Percentiles rank a stretch among this genome's conserved stretches.
phyloP scores from a whole-genome alignment of 2,888 invertebrate species.

The Synanthedon myopaeformis region DNA sequence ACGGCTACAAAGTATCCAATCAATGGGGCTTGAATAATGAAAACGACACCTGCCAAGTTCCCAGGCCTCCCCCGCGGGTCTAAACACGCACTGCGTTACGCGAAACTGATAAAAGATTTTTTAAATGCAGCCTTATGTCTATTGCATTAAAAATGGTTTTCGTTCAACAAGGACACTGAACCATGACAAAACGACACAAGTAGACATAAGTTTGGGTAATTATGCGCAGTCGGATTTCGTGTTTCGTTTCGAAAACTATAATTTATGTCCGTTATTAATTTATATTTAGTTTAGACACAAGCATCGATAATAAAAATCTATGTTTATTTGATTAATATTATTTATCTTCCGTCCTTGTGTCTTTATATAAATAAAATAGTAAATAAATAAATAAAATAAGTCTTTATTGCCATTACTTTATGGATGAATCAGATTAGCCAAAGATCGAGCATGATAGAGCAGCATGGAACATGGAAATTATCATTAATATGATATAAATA shows the following conservation, averaged over 20 bases:
- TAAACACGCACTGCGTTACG: conserved; percentile 54
- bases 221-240: conserved; percentile 53
- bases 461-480: no score
- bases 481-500: no score
- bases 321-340: no score
- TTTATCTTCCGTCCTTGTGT: no score
- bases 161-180: conserved; percentile 6
- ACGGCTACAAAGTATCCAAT: conserved; percentile 70
- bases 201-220: conserved; percentile 56
- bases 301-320: no score
- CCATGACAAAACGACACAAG: conserved; percentile 16
- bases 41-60: conserved; percentile 64
- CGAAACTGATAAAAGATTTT: conserved; percentile 16
- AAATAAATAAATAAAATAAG: no score
- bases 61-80: conserved; percentile 48
- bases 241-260: conserved; percentile 27
- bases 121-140: conserved; percentile 29
- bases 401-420: no score
- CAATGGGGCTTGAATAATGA: conserved; percentile 70
- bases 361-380: no score
- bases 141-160: conserved; percentile 25
- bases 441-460: no score
- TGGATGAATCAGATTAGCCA: no score
- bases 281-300: not conserved
- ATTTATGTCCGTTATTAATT: not conserved